These are phyloP conservation scores for Scaptomyza reducta DNA, from an alignment of 2,888 invertebrate species.

Conservation along the genomic window DNA sequence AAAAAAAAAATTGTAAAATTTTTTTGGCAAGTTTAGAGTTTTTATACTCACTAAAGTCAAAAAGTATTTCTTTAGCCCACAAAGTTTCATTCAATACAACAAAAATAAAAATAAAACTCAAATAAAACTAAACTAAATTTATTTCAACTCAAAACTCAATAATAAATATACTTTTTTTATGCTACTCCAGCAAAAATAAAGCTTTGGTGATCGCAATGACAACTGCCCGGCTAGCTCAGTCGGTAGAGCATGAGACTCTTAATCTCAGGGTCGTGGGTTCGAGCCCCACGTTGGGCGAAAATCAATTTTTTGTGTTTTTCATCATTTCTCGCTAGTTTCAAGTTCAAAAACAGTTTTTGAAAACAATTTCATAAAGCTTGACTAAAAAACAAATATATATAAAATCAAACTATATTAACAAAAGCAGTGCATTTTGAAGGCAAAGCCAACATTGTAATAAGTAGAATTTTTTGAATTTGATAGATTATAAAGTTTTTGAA, in stretches of 20 bases:
- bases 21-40: too few relatives aligned
- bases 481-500: neutral
- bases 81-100: neutral
- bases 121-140: too few relatives aligned
- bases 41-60: too few relatives aligned
- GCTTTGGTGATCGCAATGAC: neutral
- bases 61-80: too few relatives aligned
- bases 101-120: neutral
- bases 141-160: too few relatives aligned
- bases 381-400: too few relatives aligned
- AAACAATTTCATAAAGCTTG: neutral
- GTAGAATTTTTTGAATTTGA: too few relatives aligned
- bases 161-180: too few relatives aligned
- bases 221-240: slow-evolving; percentile 84
- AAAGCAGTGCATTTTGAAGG: neutral
- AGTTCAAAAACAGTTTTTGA: neutral
- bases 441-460: neutral
- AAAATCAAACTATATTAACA: neutral
- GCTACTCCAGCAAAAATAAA: neutral
- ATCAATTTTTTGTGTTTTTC: slow-evolving; percentile 26
- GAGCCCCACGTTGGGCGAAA: slow-evolving; percentile 84
- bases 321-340: fast-evolving
- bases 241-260: slow-evolving; percentile 85
- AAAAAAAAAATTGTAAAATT: neutral
- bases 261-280: slow-evolving; percentile 85